Evolutionary conservation across 2,113 vertebrate genomes (phyloP).

Genomic region (Suncus etruscus): DNA sequence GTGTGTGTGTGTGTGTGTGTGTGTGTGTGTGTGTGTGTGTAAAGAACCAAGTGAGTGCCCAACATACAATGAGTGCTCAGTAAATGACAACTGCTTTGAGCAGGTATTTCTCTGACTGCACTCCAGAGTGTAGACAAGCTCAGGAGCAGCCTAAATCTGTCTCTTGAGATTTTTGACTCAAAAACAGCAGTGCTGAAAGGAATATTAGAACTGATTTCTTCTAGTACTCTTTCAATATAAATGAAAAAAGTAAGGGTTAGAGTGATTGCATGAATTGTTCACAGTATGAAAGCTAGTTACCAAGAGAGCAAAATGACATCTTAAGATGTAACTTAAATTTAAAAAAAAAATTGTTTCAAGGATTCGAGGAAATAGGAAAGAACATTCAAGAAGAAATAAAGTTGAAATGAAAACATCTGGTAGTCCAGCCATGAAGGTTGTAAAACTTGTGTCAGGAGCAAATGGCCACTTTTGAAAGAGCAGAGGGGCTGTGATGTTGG

Average conservation of each 20-base stretch:
- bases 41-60: not conserved
- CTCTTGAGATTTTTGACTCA: not conserved
- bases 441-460: not conserved
- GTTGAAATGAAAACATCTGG: not conserved
- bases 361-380: conserved; percentile 21
- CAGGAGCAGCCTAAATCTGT: not conserved
- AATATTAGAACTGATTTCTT: not conserved
- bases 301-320: conserved; percentile 12
- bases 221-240: conserved; percentile 40
- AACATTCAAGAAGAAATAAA: conserved; percentile 33
- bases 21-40: not conserved
- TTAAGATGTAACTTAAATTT: conserved; percentile 15
- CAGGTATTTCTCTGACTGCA: not conserved
- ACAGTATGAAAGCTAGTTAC: conserved; percentile 13
- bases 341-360: not conserved
- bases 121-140: not conserved
- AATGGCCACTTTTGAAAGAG: not conserved
- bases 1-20: no score
- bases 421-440: no score
- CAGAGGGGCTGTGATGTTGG: not conserved
- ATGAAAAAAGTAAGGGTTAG: conserved; percentile 34
- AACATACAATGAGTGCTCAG: not conserved
- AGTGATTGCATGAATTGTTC: not conserved
- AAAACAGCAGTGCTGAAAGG: not conserved
- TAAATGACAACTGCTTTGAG: not conserved